These are phyloP conservation scores for Perizoma affinitatum DNA, from an alignment of 2,888 invertebrate genomes.

Conservation along the genomic window DNA sequence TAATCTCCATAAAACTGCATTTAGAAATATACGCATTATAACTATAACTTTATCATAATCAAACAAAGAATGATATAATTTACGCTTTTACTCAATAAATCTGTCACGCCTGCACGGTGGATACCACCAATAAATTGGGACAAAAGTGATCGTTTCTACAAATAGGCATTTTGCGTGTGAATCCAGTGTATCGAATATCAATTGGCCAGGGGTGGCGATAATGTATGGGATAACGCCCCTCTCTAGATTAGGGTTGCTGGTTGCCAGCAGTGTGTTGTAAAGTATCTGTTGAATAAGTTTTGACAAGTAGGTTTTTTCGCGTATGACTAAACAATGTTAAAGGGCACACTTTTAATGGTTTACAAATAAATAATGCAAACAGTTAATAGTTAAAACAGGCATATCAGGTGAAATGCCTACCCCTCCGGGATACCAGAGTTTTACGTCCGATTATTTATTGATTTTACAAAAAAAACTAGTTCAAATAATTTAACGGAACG, in stretches of 20 bases:
- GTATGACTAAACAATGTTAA: neutral
- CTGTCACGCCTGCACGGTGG: constrained; percentile 43
- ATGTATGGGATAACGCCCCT: constrained; percentile 57
- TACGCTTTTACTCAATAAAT: constrained; percentile 66
- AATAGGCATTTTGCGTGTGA: constrained; percentile 77
- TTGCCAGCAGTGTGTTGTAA: constrained; percentile 8
- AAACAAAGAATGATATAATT: constrained; percentile 54
- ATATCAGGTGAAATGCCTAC: no score
- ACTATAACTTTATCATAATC: neutral
- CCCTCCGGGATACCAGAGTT: no score
- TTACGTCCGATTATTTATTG: no score
- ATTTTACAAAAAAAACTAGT: no score
- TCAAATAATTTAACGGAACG: no score
- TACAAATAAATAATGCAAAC: no score
- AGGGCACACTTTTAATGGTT: neutral
- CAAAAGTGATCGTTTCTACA: constrained; percentile 70
- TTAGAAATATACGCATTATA: no score
- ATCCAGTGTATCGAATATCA: constrained; percentile 79
- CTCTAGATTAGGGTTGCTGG: constrained; percentile 25
- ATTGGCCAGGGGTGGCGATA: constrained; percentile 61
- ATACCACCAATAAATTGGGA: constrained; percentile 49
- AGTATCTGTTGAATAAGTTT: constrained; percentile 26
- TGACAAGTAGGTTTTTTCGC: constrained; percentile 20
- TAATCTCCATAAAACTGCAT: no score
- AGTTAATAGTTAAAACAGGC: no score